phyloP scores from a whole-genome alignment of 1,140 invertebrate species.

The Venturia canescens region DNA sequence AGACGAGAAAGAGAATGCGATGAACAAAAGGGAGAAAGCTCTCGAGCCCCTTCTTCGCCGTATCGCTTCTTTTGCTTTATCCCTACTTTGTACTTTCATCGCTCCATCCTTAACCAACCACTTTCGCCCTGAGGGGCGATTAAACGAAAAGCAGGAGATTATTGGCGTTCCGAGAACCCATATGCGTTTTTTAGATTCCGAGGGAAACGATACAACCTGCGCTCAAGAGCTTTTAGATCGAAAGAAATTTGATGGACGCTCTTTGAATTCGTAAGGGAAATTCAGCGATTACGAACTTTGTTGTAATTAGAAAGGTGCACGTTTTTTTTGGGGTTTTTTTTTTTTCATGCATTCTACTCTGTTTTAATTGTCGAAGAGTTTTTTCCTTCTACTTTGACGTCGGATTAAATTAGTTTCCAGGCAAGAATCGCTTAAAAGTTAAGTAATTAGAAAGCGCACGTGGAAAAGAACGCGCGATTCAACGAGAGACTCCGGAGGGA shows the following conservation, averaged over 20 bases:
- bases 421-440: neutral
- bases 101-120: constrained; percentile 17
- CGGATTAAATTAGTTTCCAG: neutral
- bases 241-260: too few relatives aligned
- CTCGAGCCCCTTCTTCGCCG: neutral
- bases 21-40: neutral
- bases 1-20: constrained; percentile 22
- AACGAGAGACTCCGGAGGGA: neutral
- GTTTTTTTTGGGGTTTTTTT: too few relatives aligned
- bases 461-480: neutral
- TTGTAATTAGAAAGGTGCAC: too few relatives aligned
- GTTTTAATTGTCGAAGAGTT: neutral
- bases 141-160: neutral
- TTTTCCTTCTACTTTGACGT: neutral
- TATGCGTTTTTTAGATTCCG: neutral
- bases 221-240: too few relatives aligned
- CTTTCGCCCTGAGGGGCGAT: neutral
- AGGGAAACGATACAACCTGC: too few relatives aligned
- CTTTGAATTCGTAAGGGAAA: too few relatives aligned
- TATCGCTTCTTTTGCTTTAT: constrained; percentile 29
- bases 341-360: too few relatives aligned
- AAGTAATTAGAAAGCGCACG: neutral
- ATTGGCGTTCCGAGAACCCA: constrained; percentile 11
- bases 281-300: too few relatives aligned
- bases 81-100: constrained; percentile 19